Evolutionary conservation across 2,113 vertebrate genomes (phyloP).

Genomic region (Pundamilia nyererei): DNA sequence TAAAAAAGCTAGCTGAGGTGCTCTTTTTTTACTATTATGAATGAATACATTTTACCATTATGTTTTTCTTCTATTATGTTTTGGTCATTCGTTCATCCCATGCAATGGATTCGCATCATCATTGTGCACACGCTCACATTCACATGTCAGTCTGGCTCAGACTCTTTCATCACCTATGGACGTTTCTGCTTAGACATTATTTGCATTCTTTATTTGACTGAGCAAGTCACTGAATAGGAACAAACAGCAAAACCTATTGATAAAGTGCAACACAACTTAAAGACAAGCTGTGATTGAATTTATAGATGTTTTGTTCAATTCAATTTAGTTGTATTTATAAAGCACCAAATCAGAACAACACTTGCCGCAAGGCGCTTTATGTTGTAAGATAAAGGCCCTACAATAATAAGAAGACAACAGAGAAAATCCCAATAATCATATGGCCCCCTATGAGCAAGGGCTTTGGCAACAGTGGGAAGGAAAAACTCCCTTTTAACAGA

Average conservation of each 20-base stretch:
- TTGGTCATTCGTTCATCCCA: slow-evolving; percentile 37
- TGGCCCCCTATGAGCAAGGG: neutral
- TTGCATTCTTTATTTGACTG: slow-evolving; percentile 43
- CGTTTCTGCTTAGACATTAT: slow-evolving; percentile 24
- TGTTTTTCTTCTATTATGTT: neutral
- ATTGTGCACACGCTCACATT: slow-evolving; percentile 60
- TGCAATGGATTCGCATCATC: slow-evolving; percentile 56
- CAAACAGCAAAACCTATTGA: slow-evolving; percentile 25
- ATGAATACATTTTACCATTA: neutral
- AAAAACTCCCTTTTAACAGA: neutral
- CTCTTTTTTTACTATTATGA: neutral
- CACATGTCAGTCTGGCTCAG: slow-evolving; percentile 32
- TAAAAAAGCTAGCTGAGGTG: neutral
- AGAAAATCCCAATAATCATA: neutral
- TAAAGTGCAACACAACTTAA: slow-evolving; percentile 41
- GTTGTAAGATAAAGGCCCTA: neutral
- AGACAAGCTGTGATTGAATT: slow-evolving; percentile 50
- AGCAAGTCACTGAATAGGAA: slow-evolving; percentile 45
- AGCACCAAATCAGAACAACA: neutral
- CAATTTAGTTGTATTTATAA: neutral
- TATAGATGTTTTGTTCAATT: slow-evolving; percentile 31
- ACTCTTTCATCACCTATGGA: slow-evolving; percentile 19
- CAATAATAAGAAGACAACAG: neutral
- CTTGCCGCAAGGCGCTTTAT: neutral
- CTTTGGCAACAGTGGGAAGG: neutral